A percentile compares a stretch with the other conserved stretches of the same genome.
phyloP scores from a whole-genome alignment of 2,113 vertebrate genomes.

The Merops nubicus region DNA sequence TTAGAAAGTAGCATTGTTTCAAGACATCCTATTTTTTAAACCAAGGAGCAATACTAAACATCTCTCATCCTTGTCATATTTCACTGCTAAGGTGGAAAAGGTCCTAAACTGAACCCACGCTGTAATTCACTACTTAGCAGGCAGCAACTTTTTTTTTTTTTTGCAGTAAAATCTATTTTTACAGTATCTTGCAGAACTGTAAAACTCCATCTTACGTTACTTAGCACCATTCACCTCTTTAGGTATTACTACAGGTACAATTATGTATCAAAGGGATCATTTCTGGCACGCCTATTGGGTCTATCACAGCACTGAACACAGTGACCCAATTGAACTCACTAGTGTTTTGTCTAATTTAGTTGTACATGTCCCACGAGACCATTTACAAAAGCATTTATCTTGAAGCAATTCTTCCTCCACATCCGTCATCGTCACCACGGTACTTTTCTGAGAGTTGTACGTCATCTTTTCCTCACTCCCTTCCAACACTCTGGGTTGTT shows the following conservation, averaged over 20 bases:
- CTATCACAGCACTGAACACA: not conserved
- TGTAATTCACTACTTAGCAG: not conserved
- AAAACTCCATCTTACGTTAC: not conserved
- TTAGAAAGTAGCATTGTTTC: not conserved
- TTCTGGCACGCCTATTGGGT: fast-evolving
- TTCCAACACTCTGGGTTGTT: fast-evolving
- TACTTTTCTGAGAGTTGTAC: fast-evolving
- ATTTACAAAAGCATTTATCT: not conserved
- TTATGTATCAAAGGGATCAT: fast-evolving
- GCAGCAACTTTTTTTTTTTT: not conserved
- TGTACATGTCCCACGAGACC: fast-evolving
- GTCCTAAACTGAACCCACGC: not conserved
- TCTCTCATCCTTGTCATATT: not conserved
- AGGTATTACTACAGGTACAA: not conserved
- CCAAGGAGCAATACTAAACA: not conserved
- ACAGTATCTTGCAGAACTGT: not conserved
- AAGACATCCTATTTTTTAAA: not conserved
- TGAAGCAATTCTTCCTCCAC: fast-evolving
- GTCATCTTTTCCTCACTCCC: fast-evolving
- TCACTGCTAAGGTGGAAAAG: not conserved
- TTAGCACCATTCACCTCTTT: not conserved
- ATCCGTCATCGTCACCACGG: not conserved
- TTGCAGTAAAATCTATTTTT: not conserved
- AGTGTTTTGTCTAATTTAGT: fast-evolving
- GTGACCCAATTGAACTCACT: fast-evolving